Evolutionary conservation across 2,113 vertebrate genomes (phyloP).

Genomic region (Ursus arctos): DNA sequence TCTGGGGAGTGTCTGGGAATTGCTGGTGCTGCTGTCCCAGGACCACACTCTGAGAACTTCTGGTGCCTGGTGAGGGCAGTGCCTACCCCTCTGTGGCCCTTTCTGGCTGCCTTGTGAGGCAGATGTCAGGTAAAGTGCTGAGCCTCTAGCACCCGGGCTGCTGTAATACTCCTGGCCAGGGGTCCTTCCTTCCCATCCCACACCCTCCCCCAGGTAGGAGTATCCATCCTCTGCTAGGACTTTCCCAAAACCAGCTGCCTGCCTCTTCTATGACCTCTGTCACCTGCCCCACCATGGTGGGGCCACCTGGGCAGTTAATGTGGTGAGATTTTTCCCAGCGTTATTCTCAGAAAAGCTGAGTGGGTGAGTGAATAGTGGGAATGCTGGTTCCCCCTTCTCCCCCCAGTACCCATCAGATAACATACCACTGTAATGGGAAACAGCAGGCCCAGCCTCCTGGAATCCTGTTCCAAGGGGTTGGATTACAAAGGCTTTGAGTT

Average conservation of each 20-base stretch:
- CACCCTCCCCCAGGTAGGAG: neutral
- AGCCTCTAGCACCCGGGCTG: neutral
- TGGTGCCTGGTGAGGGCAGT: neutral
- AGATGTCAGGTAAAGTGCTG: neutral
- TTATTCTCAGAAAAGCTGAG: slow-evolving; percentile 28
- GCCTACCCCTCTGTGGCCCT: accelerated
- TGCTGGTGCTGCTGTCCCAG: neutral
- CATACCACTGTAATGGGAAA: slow-evolving; percentile 37
- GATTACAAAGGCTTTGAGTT: slow-evolving; percentile 63
- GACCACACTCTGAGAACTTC: neutral
- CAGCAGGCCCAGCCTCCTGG: slow-evolving; percentile 34
- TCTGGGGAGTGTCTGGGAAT: neutral
- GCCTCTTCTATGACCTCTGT: neutral
- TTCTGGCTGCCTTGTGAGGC: neutral
- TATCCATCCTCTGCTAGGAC: neutral
- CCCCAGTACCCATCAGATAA: slow-evolving; percentile 61
- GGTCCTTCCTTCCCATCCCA: neutral
- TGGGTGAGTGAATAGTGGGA: neutral
- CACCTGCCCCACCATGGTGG: accelerated
- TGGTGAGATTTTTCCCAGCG: neutral
- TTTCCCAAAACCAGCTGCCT: neutral
- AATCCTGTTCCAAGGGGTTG: neutral
- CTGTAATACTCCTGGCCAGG: neutral
- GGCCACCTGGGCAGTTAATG: neutral
- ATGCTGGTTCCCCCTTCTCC: neutral